Evolutionary conservation across 2,888 invertebrate genomes (phyloP).

Genomic region (Hipparchia semele): DNA sequence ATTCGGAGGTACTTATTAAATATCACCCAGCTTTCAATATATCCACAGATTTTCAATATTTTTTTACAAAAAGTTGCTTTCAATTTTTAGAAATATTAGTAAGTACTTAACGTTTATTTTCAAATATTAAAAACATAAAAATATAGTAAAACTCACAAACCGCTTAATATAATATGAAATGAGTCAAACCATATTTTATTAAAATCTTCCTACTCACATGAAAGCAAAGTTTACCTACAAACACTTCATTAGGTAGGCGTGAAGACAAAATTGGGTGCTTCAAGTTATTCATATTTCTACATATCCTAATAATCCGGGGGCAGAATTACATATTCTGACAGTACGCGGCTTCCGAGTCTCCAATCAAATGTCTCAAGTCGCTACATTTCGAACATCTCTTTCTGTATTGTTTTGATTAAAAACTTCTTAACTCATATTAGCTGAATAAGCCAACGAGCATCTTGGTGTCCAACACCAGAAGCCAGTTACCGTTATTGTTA

Average conservation of each 20-base stretch:
- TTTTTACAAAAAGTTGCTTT: too few relatives aligned
- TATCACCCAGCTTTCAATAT: too few relatives aligned
- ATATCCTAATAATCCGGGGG: conserved; percentile 37
- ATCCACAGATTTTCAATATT: too few relatives aligned
- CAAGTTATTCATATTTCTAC: conserved; percentile 38
- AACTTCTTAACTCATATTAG: background rate
- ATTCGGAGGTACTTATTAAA: too few relatives aligned
- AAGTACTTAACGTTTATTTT: too few relatives aligned
- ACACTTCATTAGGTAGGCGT: conserved; percentile 33
- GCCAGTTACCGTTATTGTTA: too few relatives aligned
- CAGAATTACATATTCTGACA: conserved; percentile 42
- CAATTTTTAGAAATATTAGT: too few relatives aligned
- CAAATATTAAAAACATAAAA: too few relatives aligned
- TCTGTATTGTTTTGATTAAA: background rate
- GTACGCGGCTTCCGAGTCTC: conserved; percentile 44
- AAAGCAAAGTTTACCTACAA: conserved; percentile 26
- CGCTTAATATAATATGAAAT: too few relatives aligned
- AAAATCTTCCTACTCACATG: background rate
- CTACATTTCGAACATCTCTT: conserved; percentile 40
- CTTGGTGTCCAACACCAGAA: too few relatives aligned
- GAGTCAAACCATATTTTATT: background rate
- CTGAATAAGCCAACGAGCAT: background rate
- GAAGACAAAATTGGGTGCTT: conserved; percentile 28
- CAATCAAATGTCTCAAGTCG: conserved; percentile 49
- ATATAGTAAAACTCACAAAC: too few relatives aligned